phyloP scores from a whole-genome alignment of 1,140 invertebrate genomes.

The Drosophila seguyi region DNA sequence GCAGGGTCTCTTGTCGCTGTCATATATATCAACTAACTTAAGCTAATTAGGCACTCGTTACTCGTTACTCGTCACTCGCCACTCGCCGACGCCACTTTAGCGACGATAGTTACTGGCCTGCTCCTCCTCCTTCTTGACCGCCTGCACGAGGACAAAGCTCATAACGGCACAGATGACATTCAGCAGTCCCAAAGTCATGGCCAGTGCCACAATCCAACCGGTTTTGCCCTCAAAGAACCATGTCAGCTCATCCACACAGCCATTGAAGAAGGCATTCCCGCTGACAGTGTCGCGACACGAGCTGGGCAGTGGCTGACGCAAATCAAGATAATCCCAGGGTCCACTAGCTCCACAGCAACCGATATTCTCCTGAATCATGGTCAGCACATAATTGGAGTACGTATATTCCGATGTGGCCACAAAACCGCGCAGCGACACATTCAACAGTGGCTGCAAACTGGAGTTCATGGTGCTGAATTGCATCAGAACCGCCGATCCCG shows the following conservation, averaged over 20 bases:
- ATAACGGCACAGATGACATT: conserved; percentile 90
- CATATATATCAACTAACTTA: conserved; percentile 48
- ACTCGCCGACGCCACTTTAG: conserved; percentile 35
- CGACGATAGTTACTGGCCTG: conserved; percentile 86
- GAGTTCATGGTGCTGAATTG: conserved; percentile 93
- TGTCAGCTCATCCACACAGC: conserved; percentile 93
- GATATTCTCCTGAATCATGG: conserved; percentile 94
- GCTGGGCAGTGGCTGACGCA: conserved; percentile 91
- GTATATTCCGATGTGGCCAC: conserved; percentile 88
- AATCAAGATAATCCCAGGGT: conserved; percentile 91
- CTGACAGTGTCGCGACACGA: conserved; percentile 94
- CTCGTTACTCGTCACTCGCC: background rate
- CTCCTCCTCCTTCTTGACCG: conserved; percentile 90
- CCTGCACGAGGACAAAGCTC: conserved; percentile 89
- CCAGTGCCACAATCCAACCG: conserved; percentile 93
- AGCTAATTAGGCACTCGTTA: conserved; percentile 27
- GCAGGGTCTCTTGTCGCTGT: conserved; percentile 39
- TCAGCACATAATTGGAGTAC: conserved; percentile 88
- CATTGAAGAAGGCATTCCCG: conserved; percentile 94
- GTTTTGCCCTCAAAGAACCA: conserved; percentile 93
- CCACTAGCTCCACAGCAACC: conserved; percentile 94
- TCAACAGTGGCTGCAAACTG: conserved; percentile 90
- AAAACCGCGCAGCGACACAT: conserved; percentile 89
- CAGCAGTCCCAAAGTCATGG: conserved; percentile 90
- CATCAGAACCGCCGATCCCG: conserved; percentile 91